Percentiles rank a stretch among this genome's conserved stretches.
These are phyloP conservation scores for Pachycephala philippinensis DNA, from an alignment of 2,113 vertebrate species.

Conservation along the genomic window DNA sequence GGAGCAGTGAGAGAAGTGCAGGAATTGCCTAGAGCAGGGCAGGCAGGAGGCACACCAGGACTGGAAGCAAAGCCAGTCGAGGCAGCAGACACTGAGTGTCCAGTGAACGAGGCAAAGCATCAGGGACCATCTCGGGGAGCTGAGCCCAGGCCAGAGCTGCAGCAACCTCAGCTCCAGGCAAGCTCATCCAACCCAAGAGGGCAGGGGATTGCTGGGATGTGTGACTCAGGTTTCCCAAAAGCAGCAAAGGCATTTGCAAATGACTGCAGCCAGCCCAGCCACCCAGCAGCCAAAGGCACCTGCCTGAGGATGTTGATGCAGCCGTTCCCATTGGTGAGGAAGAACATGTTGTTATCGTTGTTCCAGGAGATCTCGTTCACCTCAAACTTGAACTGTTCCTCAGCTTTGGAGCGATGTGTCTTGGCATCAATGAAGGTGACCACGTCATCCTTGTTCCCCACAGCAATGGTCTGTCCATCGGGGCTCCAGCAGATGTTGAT, in stretches of 20 bases:
- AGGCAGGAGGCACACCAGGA: neutral
- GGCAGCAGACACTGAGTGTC: neutral
- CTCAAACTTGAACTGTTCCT: conserved; percentile 98
- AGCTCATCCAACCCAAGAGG: neutral
- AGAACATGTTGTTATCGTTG: conserved; percentile 98
- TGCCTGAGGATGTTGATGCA: conserved; percentile 98
- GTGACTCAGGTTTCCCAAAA: neutral
- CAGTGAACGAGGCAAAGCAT: neutral
- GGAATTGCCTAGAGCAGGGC: neutral
- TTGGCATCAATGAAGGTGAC: conserved; percentile 98
- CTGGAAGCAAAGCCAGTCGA: neutral
- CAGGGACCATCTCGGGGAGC: accelerated
- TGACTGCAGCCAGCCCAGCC: neutral
- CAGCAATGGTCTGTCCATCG: conserved; percentile 95
- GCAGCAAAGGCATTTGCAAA: neutral
- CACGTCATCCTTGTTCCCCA: conserved; percentile 99
- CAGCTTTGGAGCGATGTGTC: conserved; percentile 89
- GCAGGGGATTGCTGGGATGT: neutral
- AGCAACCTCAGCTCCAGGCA: neutral
- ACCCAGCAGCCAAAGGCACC: neutral
- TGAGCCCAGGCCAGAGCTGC: neutral
- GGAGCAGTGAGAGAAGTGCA: neutral
- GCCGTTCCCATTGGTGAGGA: conserved; percentile 95
- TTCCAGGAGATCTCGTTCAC: conserved; percentile 99
- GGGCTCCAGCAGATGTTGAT: conserved; percentile 99